Base-by-base conservation (phyloP, 2,797 vertebrate species). In the Sphenopsis melanotis region DNA sequence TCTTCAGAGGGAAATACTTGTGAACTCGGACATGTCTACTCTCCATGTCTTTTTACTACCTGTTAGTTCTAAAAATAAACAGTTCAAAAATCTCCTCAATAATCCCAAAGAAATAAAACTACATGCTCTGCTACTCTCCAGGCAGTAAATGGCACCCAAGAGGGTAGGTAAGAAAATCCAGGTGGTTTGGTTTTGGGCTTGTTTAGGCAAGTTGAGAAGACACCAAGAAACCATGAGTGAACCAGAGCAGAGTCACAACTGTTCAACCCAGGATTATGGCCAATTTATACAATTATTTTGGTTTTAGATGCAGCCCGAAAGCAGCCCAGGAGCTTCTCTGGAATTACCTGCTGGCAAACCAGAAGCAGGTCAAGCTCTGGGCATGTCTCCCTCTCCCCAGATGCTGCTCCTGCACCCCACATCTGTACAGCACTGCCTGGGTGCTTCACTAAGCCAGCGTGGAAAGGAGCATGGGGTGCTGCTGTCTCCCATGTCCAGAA, bases 221-320 rank as follows among this genome's bases (percentile, higher is more conserved):
- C 15, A 41, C 15, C 4, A 18, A 39, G 16, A 90, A 52, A 49
- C 47, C 21, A 15, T 2, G 13, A 59, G 11, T 21, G 30, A 69
- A 34, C 10, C 49, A 30, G 36, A 37, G 17, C 47, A 32, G 17
- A 42, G 36, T 12, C 29, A 3, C 21, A 59, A 57, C 53, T 32
- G n/a, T 3, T 29, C 8, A 18, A 24, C 17, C 11, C 0, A 0
- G 19, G 36, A 10, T 16, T 19, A 19, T 3, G 9, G 24, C 3
- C 0, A 1, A 4, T 29, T 50, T 50, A 39, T 55, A 71, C 27
- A 30, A 30, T 11, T 13, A 27, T 39, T 47, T 56, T 3, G 1
- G 5, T 19, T 76, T 41, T 29, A 20, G 57, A 39, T 3, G 30
- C 53, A 76, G 22, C 9, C 16, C 6, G 15, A 37, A 22, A 42